Evolutionary conservation across 2,113 vertebrate genomes (phyloP).

Genomic region (Sylvia atricapilla): DNA sequence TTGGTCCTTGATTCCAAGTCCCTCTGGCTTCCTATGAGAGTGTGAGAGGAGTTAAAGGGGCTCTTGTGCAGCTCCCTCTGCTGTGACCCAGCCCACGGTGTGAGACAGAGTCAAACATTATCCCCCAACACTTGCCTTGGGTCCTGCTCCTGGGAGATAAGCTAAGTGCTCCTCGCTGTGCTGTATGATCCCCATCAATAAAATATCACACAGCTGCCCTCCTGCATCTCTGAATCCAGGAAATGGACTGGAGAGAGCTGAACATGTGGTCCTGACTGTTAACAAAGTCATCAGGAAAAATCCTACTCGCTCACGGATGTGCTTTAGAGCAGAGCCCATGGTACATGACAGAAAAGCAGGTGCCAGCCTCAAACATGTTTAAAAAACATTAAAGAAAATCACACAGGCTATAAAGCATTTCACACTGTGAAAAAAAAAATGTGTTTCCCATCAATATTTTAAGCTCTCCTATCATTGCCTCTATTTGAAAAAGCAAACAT

Average conservation of each 20-base stretch:
- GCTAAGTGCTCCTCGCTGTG: not conserved
- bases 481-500: constrained; percentile 49
- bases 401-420: constrained; percentile 25
- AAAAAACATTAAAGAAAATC: constrained; percentile 39
- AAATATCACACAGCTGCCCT: constrained; percentile 3
- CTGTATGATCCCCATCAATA: not conserved
- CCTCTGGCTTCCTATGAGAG: not conserved
- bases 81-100: not conserved
- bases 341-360: not conserved
- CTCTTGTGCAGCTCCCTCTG: not conserved
- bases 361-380: not conserved
- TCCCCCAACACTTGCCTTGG: not conserved
- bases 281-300: not conserved
- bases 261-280: not conserved
- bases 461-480: constrained; percentile 20
- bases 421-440: constrained; percentile 13
- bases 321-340: not conserved
- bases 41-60: not conserved
- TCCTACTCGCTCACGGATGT: not conserved
- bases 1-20: not conserved
- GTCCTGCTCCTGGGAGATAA: not conserved
- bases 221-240: not conserved
- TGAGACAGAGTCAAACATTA: not conserved
- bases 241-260: not conserved
- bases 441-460: constrained; percentile 60